A percentile compares a stretch with the other conserved stretches of the same genome.
Conservation (phyloP, 2,113 vertebrate genomes). For the Gymnogyps californianus region DNA sequence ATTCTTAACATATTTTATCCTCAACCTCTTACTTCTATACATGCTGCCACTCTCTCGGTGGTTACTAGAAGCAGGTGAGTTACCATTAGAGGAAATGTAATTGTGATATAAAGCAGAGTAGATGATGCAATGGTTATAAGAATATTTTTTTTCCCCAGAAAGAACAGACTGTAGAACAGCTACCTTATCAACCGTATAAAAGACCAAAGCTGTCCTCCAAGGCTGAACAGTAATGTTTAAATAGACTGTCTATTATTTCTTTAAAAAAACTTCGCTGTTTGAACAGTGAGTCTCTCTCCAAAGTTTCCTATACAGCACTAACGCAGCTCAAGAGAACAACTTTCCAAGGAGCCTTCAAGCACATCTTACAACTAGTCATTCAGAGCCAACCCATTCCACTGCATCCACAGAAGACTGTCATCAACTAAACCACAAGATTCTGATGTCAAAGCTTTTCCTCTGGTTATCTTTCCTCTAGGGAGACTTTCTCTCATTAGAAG, state of each 20-base stretch:
- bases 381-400: not conserved
- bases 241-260: not conserved
- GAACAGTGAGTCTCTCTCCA: not conserved
- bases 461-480: not conserved
- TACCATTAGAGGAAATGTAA: accelerated
- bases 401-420: not conserved
- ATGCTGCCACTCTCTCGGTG: accelerated
- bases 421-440: not conserved
- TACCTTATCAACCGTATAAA: not conserved
- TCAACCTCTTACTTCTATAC: not conserved
- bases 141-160: accelerated
- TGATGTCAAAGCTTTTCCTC: not conserved
- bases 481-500: not conserved
- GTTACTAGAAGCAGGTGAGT: no score
- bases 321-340: not conserved
- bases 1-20: accelerated
- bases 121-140: not conserved
- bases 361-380: no score
- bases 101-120: accelerated
- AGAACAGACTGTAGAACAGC: not conserved
- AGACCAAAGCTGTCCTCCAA: not conserved
- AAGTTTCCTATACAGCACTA: not conserved
- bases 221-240: not conserved
- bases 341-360: not conserved
- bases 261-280: not conserved